Conservation (phyloP, 2,888 invertebrate species). For the Orthosia gracilis region DNA sequence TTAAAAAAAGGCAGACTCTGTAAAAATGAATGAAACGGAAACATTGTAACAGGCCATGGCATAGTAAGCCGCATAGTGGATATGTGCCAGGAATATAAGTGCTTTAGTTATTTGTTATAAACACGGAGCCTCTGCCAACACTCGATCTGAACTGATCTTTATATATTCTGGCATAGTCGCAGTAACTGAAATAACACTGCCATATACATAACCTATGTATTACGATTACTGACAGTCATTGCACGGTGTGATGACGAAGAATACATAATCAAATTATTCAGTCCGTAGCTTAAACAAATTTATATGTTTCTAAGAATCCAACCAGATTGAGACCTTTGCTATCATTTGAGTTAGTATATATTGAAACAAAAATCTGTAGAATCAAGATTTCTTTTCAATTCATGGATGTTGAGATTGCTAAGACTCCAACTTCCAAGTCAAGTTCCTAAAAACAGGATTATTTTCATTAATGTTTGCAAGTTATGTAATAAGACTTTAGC, state of each 20-base stretch:
- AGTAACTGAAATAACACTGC: constrained; percentile 71
- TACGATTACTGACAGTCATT: constrained; percentile 51
- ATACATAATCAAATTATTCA: neutral
- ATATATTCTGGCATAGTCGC: constrained; percentile 65
- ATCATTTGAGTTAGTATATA: neutral
- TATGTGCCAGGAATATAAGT: constrained; percentile 75
- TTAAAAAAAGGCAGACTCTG: constrained; percentile 41
- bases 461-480: neutral
- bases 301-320: neutral
- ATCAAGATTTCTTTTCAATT: no score
- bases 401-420: constrained; percentile 20
- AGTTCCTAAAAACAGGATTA: neutral
- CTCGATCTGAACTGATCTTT: constrained; percentile 65
- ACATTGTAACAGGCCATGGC: constrained; percentile 67
- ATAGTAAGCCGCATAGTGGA: constrained; percentile 74
- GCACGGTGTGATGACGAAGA: constrained; percentile 12
- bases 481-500: constrained; percentile 11
- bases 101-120: constrained; percentile 70
- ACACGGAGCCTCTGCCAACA: constrained; percentile 75
- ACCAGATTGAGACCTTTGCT: neutral
- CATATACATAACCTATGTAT: constrained; percentile 31
- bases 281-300: neutral
- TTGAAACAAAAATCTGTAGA: constrained; percentile 4
- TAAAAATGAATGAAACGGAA: constrained; percentile 70
- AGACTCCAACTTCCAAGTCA: neutral